A percentile compares a stretch with the other conserved stretches of the same genome.
phyloP scores from a whole-genome alignment of 2,797 vertebrate genomes.

The Clarias platycephalus region DNA sequence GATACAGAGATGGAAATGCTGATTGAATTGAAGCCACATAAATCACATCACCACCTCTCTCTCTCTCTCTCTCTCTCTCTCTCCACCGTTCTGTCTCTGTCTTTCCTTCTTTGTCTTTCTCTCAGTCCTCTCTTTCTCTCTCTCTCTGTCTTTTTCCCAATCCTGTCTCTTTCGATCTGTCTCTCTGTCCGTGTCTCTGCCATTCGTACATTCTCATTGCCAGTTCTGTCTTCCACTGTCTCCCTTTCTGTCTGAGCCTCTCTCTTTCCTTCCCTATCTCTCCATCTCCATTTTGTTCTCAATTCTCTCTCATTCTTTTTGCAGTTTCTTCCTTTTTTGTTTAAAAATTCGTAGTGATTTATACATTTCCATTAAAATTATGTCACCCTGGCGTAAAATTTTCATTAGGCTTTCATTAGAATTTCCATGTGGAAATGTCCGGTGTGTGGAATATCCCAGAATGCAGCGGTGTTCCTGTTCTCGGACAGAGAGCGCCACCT shows the following conservation, averaged over 20 bases:
- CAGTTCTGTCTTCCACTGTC: not conserved
- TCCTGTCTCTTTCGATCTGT: not conserved
- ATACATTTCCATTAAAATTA: too few relatives aligned
- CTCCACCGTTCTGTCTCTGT: not conserved
- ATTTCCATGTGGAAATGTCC: not conserved
- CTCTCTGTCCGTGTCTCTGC: not conserved
- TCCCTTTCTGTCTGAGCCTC: not conserved
- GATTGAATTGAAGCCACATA: slow-evolving; percentile 95
- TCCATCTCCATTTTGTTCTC: not conserved
- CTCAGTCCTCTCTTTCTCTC: not conserved
- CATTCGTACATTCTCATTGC: not conserved
- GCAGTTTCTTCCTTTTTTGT: not conserved
- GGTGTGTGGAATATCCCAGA: not conserved
- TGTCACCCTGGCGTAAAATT: too few relatives aligned
- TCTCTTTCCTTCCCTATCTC: not conserved
- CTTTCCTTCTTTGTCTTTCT: not conserved
- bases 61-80: slow-evolving; percentile 45
- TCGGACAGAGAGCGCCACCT: not conserved
- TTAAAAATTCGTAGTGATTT: too few relatives aligned
- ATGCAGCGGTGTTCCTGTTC: not conserved
- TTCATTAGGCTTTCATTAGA: not conserved
- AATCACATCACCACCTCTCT: slow-evolving; percentile 74
- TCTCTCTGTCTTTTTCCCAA: not conserved
- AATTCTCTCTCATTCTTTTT: not conserved
- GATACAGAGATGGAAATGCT: slow-evolving; percentile 84